Conservation (phyloP, 2,797 vertebrate species). For the Phylloscopus collybita region DNA sequence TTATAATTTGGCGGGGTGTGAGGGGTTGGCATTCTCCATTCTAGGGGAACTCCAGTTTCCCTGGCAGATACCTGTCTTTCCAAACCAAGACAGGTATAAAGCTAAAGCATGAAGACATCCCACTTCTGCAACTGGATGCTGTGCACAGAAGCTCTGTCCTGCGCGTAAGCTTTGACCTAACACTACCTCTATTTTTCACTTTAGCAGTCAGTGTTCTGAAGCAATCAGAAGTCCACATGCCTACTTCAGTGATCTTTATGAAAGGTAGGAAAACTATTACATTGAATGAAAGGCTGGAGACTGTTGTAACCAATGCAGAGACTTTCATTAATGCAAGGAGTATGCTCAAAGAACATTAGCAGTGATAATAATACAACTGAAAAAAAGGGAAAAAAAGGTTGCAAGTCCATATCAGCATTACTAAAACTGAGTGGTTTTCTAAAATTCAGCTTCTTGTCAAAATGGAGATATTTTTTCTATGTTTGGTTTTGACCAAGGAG, state of each 20-base stretch:
- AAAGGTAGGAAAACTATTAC: neutral
- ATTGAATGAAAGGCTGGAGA: neutral
- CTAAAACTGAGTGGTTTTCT: neutral
- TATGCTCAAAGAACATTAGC: neutral
- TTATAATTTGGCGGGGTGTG: too few relatives aligned
- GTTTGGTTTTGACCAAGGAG: neutral
- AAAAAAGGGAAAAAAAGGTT: accelerated
- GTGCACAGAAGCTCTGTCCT: neutral
- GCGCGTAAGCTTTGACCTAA: neutral
- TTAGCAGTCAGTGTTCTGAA: neutral
- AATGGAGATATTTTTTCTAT: neutral
- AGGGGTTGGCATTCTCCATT: too few relatives aligned
- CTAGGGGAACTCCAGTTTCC: too few relatives aligned
- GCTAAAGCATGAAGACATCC: neutral
- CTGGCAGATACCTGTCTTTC: too few relatives aligned
- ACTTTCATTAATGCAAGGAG: neutral
- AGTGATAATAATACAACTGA: neutral
- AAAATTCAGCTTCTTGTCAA: neutral
- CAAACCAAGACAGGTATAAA: neutral
- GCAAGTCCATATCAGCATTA: neutral
- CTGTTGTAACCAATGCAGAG: neutral
- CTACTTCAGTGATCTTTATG: neutral
- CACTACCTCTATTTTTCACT: neutral
- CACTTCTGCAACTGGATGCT: neutral
- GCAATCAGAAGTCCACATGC: neutral